Percentiles rank a stretch among this genome's conserved stretches.
phyloP scores from a whole-genome alignment of 2,888 invertebrate genomes.

The Hypsopygia costalis region DNA sequence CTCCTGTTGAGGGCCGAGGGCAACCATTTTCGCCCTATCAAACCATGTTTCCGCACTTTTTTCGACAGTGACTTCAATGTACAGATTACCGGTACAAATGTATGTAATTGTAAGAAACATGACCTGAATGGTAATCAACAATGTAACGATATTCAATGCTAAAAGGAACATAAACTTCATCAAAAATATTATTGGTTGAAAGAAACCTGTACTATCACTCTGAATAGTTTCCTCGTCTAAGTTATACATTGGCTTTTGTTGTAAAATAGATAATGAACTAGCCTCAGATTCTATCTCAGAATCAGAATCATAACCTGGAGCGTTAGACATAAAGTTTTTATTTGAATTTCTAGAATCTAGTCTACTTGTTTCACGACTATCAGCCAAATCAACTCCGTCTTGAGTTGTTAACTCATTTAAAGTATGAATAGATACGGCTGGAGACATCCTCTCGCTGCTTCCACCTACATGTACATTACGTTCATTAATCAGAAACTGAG shows the following conservation, averaged over 20 bases:
- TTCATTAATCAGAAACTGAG: constrained; percentile 39
- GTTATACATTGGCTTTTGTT: constrained; percentile 14
- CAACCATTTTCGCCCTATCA: constrained; percentile 35
- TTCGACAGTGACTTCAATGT: constrained; percentile 42
- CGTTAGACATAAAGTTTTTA: constrained; percentile 4
- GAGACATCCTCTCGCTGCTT: constrained; percentile 23
- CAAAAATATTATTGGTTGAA: constrained; percentile 25
- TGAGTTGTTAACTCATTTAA: constrained; percentile 35
- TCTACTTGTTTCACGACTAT: constrained; percentile 16
- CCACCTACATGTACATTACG: constrained; percentile 17
- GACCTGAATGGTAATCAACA: constrained; percentile 36
- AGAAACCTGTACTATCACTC: constrained; percentile 14
- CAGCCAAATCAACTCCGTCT: constrained; percentile 17
- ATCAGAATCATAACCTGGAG: constrained; percentile 17
- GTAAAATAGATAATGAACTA: constrained; percentile 1
- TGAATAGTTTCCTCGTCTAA: constrained; percentile 10
- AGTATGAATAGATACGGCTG: constrained; percentile 52
- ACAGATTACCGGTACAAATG: constrained; percentile 40
- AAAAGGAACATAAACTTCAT: constrained; percentile 44
- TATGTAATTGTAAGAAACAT: constrained; percentile 39
- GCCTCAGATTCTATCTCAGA: neutral
- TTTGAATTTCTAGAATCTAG: constrained; percentile 16
- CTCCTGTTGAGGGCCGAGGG: constrained; percentile 43
- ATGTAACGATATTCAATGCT: constrained; percentile 36
- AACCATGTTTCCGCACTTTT: constrained; percentile 36